phyloP scores from a whole-genome alignment of 2,888 invertebrate genomes.

The Limnephilus auricula region DNA sequence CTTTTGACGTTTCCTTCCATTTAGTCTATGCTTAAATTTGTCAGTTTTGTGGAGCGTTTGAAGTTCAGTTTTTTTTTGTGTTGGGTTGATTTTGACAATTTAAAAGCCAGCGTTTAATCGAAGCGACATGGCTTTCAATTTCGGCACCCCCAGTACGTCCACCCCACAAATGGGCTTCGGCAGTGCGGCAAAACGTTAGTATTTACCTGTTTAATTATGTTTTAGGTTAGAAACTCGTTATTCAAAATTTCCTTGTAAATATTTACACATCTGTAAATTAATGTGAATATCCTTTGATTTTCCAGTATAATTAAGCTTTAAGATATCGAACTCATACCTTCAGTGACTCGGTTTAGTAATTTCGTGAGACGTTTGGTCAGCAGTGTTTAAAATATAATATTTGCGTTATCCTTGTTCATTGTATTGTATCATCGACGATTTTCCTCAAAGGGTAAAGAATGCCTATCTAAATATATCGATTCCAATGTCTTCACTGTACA shows the following conservation, averaged over 20 bases:
- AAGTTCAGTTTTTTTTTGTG: neutral
- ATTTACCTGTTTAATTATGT: constrained; percentile 1
- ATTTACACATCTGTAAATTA: neutral
- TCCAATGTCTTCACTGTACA: neutral
- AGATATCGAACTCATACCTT: neutral
- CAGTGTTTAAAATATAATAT: neutral
- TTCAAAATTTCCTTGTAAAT: neutral
- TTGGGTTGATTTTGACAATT: neutral
- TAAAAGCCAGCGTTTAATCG: neutral
- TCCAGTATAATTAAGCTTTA: neutral
- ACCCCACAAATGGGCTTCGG: constrained; percentile 74
- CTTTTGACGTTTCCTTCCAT: neutral
- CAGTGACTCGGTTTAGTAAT: neutral
- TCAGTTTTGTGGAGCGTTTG: neutral
- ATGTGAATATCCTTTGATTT: constrained; percentile 1
- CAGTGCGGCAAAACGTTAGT: constrained; percentile 79
- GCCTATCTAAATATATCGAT: neutral
- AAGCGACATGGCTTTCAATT: constrained; percentile 68
- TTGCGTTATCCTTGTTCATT: neutral
- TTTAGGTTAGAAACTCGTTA: constrained; percentile 50
- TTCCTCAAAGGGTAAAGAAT: neutral
- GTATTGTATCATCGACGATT: neutral
- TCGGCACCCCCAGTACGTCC: constrained; percentile 68
- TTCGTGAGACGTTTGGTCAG: neutral
- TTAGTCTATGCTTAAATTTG: neutral